These are phyloP conservation scores for Drosophila siamana DNA, from an alignment of 2,888 invertebrate genomes.

Conservation along the genomic window DNA sequence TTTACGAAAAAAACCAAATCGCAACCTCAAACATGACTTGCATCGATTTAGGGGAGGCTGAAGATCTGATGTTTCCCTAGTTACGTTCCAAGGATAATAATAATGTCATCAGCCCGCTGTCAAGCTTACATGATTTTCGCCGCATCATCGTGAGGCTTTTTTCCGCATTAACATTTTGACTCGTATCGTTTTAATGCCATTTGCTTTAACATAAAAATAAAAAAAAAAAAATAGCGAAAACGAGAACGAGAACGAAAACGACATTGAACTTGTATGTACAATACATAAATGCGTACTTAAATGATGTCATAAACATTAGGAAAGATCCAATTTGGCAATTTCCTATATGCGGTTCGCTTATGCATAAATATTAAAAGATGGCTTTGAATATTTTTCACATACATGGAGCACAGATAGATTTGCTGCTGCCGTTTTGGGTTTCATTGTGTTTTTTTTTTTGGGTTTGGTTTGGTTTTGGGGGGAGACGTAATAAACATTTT, in stretches of 20 bases:
- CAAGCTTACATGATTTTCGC: constrained; percentile 9
- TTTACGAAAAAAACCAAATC: background rate
- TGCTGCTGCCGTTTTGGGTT: constrained; percentile 6
- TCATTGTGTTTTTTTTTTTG: constrained; percentile 6
- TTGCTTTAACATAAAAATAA: constrained; percentile 21
- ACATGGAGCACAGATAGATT: constrained; percentile 15
- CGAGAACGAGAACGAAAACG: constrained; percentile 1
- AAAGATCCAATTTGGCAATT: constrained; percentile 72
- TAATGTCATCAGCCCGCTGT: constrained; percentile 18
- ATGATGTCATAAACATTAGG: constrained; percentile 70
- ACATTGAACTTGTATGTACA: constrained; percentile 11
- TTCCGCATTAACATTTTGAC: constrained; percentile 31
- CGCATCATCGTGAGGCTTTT: constrained; percentile 37
- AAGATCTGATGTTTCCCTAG: background rate
- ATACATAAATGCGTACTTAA: constrained; percentile 33
- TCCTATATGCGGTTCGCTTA: constrained; percentile 47
- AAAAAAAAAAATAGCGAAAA: constrained; percentile 8
- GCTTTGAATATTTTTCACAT: constrained; percentile 63
- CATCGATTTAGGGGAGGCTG: background rate
- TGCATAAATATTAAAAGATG: constrained; percentile 61
- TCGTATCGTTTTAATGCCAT: constrained; percentile 27
- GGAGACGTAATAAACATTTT: constrained; percentile 60
- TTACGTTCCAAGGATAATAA: constrained; percentile 15
- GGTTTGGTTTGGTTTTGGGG: constrained; percentile 14
- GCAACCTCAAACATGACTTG: background rate